Base-by-base conservation (phyloP, 2,797 vertebrate species). In the Lepilemur septentrionalis region DNA sequence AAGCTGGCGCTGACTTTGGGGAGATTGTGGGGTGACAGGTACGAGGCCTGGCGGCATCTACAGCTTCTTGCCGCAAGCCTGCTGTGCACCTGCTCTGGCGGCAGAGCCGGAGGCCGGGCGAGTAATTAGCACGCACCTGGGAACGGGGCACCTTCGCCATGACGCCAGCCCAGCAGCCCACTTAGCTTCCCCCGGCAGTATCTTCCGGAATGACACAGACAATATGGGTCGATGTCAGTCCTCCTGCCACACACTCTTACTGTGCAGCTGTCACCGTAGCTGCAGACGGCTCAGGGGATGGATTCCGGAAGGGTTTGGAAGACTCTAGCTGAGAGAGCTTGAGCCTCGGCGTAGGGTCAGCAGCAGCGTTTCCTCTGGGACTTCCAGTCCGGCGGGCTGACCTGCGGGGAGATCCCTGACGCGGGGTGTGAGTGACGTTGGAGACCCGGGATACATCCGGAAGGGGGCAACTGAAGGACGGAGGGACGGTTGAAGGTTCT, bases 1-100 rank as follows among this genome's bases (percentile, higher is more conserved):
- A 52, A n/a, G 38, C n/a, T 41, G 65, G 67, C 41, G 18, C 1
- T 2, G 28, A 46, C 32, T 88, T 30, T 15, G 17, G 65, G 72
- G 50, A 52, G 35, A 46, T 20, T 7, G 7, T 0, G 5, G 32
- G 7, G 5, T 5, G 35, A 72, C 8, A 13, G 43, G 2, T 55
- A 28, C 61, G 57, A 91, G 2, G 1, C 48, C 52, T 13, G 22
- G 41, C 5, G 6, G 13, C 28, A 46, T 84, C 18, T 4, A 1
- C 0, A 35, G 48, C 52, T 52, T n/a, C 38, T 43, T 72, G 23
- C 79, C 79, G 41, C 30, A 8, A 14, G 38, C 15, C 55, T 22
- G 2, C 0, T 5, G 7, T 7, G 5, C 23, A 15, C 15, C 23
- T 0, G 14, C 67, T 81, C 46, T 14, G 15, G 7, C 11, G 41